Base-by-base conservation (phyloP, 2,888 invertebrate species). In the Protophormia terraenovae region DNA sequence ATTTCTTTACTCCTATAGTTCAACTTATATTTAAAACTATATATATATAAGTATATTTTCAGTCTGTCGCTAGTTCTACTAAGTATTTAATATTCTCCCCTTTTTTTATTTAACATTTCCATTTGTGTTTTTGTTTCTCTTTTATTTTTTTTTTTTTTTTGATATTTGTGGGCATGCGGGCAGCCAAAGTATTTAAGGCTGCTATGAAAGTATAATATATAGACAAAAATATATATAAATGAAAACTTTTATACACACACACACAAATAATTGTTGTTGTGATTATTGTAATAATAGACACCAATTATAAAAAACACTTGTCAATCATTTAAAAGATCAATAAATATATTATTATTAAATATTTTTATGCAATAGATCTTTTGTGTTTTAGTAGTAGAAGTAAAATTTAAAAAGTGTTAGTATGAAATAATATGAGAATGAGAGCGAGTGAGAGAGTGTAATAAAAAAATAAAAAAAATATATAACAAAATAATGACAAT, bases 141-240 rank as follows among this genome's bases (percentile, higher is more conserved):
- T n/a, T n/a, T n/a, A n/a, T n/a, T n/a, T n/a, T 4, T 29, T 22
- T 27, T 47, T 45, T 45, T 14, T 35, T 27, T 47, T 27, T 32
- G 6, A 64, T 76, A 64, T 76, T 75, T 64, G 47, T 45, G 62
- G 60, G 88, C 94, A 94, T 94, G 94, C 94, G 93, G 93, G 94
- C 94, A 94, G 94, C 93, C 94, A 90, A 91, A 92, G 94, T 94
- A 94, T 94, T 93, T 93, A 93, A 93, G 94, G 94, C 94, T 94
- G 94, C 91, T 92, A 86, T 88, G 87, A n/a, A n/a, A 78, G 45
- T 80, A 86, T 75, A 67, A 80, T 77, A 55, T 60, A 67, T 38
- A 71, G 64, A 71, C 55, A 72, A 64, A 69, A 62, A 72, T 41
- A 55, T 67, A 47, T 60, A 50, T 38, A 76, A 72, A 83, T 55